Base-by-base conservation (phyloP, 2,797 vertebrate genomes). In the Darevskia nairensis region DNA sequence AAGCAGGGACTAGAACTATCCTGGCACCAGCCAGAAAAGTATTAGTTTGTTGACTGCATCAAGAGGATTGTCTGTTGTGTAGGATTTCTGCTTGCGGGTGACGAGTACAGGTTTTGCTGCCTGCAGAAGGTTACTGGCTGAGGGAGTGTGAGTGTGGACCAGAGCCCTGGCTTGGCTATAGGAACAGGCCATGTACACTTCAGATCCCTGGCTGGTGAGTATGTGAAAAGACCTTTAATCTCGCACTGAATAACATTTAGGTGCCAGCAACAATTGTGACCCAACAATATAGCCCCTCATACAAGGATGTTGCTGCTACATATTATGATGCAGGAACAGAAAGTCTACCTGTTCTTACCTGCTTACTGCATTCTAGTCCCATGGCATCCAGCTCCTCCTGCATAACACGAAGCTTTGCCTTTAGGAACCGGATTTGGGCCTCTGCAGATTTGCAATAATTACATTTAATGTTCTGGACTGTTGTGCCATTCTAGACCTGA, bases 351-450 rank as follows among this genome's bases (percentile, higher is more conserved):
- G 46, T 76, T 87, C 93, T 94, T 95, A 98, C 99, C 98, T 98
- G 99, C 82, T 97, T 98, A 91, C 95, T 98, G 95, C 96, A 98
- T 92, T 99, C 98, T 94, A 95, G 93, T 10, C 97, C 95, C 64
- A 97, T 80, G 35, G 94, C 97, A 94, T 98, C 98, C 94, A 99
- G 89, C 91, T 99, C 98, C 83, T 99, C 98, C 89, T 98, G 98
- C 88, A 96, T 97, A 89, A 99, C 98, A 87, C 93, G 97, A 78
- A 99, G 95, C 94, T 98, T 99, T 92, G 98, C 98, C 94, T 98
- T 99, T 84, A 99, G 94, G 95, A 98, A 97, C 89, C 98, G 97
- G 86, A 98, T 97, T 91, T 98, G 98, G 92, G 97, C 97, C 91
- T 98, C 98, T 97, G 97, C 90, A 86, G 93, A 96, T 72, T 88